phyloP scores from a whole-genome alignment of 2,113 vertebrate species.

The Actenoides hombroni region DNA sequence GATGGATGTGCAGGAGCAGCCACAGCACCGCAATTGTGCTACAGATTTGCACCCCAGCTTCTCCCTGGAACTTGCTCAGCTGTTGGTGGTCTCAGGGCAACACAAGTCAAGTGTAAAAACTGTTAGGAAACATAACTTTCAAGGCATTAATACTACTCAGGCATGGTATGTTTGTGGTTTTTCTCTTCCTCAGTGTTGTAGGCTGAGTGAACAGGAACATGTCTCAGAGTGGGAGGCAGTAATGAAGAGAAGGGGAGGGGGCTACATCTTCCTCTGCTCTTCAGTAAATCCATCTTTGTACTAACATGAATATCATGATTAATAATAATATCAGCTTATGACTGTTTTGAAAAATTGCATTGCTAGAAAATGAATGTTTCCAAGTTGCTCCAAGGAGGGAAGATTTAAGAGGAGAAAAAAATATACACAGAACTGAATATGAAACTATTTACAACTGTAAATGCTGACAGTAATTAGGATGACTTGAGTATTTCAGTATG shows the following conservation, averaged over 20 bases:
- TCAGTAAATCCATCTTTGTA: slow-evolving; percentile 21
- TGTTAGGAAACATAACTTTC: background rate
- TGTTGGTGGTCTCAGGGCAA: background rate
- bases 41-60: background rate
- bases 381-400: background rate
- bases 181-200: background rate
- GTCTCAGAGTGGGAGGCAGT: background rate
- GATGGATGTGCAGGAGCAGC: background rate
- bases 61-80: background rate
- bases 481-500: background rate
- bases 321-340: slow-evolving; percentile 47
- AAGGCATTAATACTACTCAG: background rate
- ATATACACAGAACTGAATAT: background rate
- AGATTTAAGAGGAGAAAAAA: slow-evolving; percentile 28
- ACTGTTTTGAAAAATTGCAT: slow-evolving; percentile 47
- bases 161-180: background rate
- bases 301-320: slow-evolving; percentile 8
- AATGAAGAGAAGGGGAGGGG: background rate
- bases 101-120: background rate
- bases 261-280: background rate
- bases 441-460: slow-evolving; percentile 20
- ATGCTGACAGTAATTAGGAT: slow-evolving; percentile 21
- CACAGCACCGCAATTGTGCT: accelerated
- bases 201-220: background rate
- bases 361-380: slow-evolving; percentile 41